Base-by-base conservation (phyloP, 2,888 invertebrate genomes). In the Cryptocheilus praepositus region DNA sequence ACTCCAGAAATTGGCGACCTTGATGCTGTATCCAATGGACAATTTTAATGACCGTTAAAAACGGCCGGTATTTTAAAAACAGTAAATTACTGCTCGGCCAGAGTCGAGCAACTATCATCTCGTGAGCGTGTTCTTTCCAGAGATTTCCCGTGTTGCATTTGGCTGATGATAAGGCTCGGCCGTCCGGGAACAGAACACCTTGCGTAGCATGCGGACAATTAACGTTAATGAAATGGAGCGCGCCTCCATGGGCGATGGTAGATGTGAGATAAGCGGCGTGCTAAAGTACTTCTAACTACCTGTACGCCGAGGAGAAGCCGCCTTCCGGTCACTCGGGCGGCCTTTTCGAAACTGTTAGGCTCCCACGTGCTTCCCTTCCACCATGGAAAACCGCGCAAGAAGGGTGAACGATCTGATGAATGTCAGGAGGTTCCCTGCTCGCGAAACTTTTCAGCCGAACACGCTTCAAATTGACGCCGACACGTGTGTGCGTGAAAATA, bases 201-300 rank as follows among this genome's bases (percentile, higher is more conserved):
- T 61, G 65, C 65, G 51, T 43, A 54, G 73, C 69, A 74, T 72
- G 76, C 63, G 82, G 76, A 83, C 81, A 82, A 84, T 84, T 83
- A 85, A 83, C 83, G 81, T 83, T 85, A 85, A 85, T 85, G 83
- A 84, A 85, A 85, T 78, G 77, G 74, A 78, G 80, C 7, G 44
- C 44, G 13, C 58, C 66, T 76, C 49, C 63, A 77, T 76, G 74
- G 49, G 5, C 49, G n/a, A 49, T 49, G 49, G 49, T 49, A 49
- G 49, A 18, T 16, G 18, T 5, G 1, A 49, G 77, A 79, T 77
- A 76, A 79, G 80, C 64, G 73, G 64, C 60, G 79, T 61, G 73
- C 69, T 64, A 73, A 72, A 73, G 70, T 67, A 68, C 63, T 75
- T 67, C 73, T 71, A 68, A 71, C 78, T 78, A 78, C 74, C 67